A percentile compares a stretch with the other conserved stretches of the same genome.
Evolutionary conservation across 2,797 vertebrate genomes (phyloP).

Genomic region (Hippopotamyrus pictus): DNA sequence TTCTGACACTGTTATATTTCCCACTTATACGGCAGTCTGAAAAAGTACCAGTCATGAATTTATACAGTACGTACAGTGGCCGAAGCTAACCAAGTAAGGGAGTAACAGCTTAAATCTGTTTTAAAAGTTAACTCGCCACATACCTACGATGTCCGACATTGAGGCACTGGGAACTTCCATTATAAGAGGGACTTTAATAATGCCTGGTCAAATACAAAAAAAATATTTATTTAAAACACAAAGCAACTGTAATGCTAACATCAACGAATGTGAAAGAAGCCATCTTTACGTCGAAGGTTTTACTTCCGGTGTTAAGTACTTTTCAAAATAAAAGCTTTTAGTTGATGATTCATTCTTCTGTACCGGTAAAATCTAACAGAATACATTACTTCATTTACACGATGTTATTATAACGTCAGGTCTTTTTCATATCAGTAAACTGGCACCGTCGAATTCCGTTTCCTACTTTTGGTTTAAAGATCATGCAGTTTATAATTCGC

Average conservation of each 20-base stretch:
- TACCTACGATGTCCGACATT: not conserved
- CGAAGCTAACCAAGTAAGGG: not conserved
- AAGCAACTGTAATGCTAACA: not conserved
- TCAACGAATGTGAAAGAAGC: not conserved
- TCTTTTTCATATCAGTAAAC: not conserved
- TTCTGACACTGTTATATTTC: not conserved
- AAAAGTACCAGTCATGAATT: not conserved
- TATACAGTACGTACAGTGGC: not conserved
- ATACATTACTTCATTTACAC: not conserved
- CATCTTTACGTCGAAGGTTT: not conserved
- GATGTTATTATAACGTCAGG: not conserved
- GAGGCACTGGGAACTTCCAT: not conserved
- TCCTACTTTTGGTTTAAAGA: not conserved
- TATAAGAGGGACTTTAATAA: not conserved
- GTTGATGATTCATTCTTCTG: not conserved
- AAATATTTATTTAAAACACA: not conserved
- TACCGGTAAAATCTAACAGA: not conserved
- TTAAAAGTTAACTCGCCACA: not conserved
- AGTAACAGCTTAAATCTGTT: not conserved
- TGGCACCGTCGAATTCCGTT: not conserved
- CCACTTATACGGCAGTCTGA: not conserved
- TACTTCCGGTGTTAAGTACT: not conserved
- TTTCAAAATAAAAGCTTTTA: conserved; percentile 11
- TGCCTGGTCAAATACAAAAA: not conserved
- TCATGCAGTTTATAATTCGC: not conserved